Percentiles rank a stretch among this genome's conserved stretches.
Evolutionary conservation across 37 sponge, comb jelly and placozoan species (phyloP).

Genomic region (Cladorhizidae sp.): DNA sequence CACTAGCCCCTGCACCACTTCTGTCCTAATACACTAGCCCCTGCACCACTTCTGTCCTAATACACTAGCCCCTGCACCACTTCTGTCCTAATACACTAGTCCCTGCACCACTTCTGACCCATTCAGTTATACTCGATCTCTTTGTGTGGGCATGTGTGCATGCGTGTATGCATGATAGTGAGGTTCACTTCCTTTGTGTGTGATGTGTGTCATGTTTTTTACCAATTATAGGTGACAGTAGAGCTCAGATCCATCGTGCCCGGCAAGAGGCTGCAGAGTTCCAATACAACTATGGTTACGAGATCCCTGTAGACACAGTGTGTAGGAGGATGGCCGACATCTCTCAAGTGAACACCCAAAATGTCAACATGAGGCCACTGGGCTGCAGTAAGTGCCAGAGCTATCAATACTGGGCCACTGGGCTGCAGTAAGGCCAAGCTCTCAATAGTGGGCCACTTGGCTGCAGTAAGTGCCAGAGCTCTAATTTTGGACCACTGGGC

Average conservation of each 20-base stretch:
- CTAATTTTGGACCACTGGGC: neutral
- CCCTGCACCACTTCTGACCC: too few species aligned
- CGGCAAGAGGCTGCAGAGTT: conserved; percentile 91
- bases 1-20: too few species aligned
- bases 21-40: too few species aligned
- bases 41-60: too few species aligned
- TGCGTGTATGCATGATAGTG: neutral
- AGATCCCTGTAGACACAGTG: conserved; percentile 91
- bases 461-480: neutral
- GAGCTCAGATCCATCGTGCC: conserved; percentile 81
- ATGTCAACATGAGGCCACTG: conserved; percentile 92
- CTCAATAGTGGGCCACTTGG: neutral
- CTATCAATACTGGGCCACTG: too few species aligned
- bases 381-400: conserved; percentile 85
- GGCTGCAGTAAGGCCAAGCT: neutral
- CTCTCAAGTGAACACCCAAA: conserved; percentile 94
- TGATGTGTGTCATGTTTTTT: neutral
- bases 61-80: too few species aligned
- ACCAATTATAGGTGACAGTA: conserved; percentile 71
- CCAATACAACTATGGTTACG: conserved; percentile 92
- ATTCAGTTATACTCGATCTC: too few species aligned
- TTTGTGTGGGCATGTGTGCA: neutral
- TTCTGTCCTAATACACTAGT: too few species aligned
- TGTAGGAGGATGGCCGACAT: conserved; percentile 94
- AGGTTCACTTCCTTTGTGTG: neutral